Base-by-base conservation (phyloP, 2,113 vertebrate species). In the Ceyx cyanopectus region DNA sequence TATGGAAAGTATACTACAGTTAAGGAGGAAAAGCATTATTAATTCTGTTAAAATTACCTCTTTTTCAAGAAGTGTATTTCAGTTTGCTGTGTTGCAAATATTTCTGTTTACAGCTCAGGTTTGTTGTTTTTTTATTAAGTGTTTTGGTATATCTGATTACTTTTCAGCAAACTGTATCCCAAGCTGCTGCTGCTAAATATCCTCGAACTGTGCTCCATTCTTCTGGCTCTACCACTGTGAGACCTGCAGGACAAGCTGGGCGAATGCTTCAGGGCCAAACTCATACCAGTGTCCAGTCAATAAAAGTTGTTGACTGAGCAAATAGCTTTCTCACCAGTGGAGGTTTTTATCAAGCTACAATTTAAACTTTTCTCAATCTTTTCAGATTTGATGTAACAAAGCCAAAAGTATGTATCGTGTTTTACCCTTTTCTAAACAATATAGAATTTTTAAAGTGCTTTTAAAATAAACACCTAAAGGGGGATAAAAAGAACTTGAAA, bases 281-380 rank as follows among this genome's bases (percentile, higher is more conserved):
- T 75, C 97, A 66, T 45, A 89, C 94, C 84, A 97, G 95, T 34
- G 60, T 98, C 65, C 98, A 98, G 90, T 98, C 99, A 80, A 99
- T 99, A 95, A 99, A 99, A 97, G 98, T 99, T 77, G 99, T 99
- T 82, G 98, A 99, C 90, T 99, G 92, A 98, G 41, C 48, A 34
- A 82, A 8, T 67, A 3, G 37, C 34, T 80, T 76, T 57, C 66
- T 93, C 60, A 77, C 20, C 6, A 0, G 5, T 69, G 53, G 50
- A 37, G 62, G 4, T 26, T 86, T 92, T 86, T 87, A 87, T 90
- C 60, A 85, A 85, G 84, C 90, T 92, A 81, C 65, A 78, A 60
- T 77, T 62, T 77, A 56, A 92, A 84, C 41, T 60, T 32, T 89
- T 81, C 45, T n/a, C 43, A 50, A 11, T 86, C 54, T 93, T 90